phyloP scores from a whole-genome alignment of 2,888 invertebrate species.

The Gibbula magus region DNA sequence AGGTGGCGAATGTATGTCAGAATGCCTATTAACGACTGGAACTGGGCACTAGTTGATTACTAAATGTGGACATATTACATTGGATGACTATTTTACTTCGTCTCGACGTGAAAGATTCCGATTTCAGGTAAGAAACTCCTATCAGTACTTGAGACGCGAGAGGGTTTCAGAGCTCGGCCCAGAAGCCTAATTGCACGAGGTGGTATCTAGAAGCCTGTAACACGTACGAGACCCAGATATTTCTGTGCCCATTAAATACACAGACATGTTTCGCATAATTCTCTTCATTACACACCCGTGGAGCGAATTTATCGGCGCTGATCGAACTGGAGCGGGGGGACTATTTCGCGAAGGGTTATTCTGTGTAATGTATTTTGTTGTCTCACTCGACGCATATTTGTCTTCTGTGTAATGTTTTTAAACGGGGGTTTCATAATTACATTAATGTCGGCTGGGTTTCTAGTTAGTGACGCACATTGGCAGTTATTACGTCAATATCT shows the following conservation, averaged over 20 bases:
- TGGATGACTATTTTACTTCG: not conserved
- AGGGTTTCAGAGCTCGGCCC: not conserved
- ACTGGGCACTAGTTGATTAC: not conserved
- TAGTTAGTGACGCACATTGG: too few relatives aligned
- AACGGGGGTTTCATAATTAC: too few relatives aligned
- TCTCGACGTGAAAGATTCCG: not conserved
- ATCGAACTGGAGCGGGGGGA: not conserved
- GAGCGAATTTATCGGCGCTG: too few relatives aligned
- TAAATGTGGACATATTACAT: not conserved
- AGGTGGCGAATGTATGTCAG: constrained; percentile 1
- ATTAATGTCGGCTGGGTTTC: too few relatives aligned
- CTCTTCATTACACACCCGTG: not conserved
- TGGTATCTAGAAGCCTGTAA: not conserved
- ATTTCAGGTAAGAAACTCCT: not conserved
- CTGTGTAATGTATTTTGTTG: too few relatives aligned
- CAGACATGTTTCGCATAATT: not conserved
- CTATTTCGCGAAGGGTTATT: constrained; percentile 2
- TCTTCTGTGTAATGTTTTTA: too few relatives aligned
- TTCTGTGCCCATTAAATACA: not conserved
- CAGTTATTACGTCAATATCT: too few relatives aligned
- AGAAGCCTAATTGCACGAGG: not conserved
- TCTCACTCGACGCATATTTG: too few relatives aligned
- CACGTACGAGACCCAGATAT: not conserved
- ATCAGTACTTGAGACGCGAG: not conserved
- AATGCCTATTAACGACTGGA: not conserved